Evolutionary conservation across 2,113 vertebrate species (phyloP), one percentile per base, ranked within the genome.

Genomic region (Salvator merianae): DNA sequence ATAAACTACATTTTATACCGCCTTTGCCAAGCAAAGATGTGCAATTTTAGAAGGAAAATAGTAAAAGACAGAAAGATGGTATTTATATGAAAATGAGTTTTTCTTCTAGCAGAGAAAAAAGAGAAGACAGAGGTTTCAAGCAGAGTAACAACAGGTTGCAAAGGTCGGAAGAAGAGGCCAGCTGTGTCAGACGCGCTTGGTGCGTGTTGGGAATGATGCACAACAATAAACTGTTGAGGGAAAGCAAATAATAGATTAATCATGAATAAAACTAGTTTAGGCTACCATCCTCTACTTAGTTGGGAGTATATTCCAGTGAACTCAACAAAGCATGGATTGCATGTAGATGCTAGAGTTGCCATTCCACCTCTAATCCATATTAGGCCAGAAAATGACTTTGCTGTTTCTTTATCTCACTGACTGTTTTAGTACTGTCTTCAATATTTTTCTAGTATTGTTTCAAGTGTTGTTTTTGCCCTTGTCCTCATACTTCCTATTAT

Each of bases 181-280:
- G 82, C 53, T 94, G 93, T 93, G 26, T 97, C 96, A 99, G 93
- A 95, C 90, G 91, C 91, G 96, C 95, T 96, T 97, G 95, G 96
- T 91, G 68, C 96, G 97, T 89, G 97, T 93, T 93, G 96, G 97
- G 93, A 99, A 97, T 91, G 98, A 97, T 59, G 97, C 97, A 93
- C 98, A 99, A 97, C 98, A 99, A 93, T 98, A 98, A 93, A 98
- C 98, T 99, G 96, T 71, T 2, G 73, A 83, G 91, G 77, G 84
- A 95, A 91, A 93, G 32, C 36, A 94, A 93, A 95, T 1, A 82
- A 88, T 63, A 93, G 50, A 90, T 84, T 74, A 32, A 88, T 87
- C 83, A 71, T 76, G 93, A 79, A 24, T 81, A 85, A 75, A 89
- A 77, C 79, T 9, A 77, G 3, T 84, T 77, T 8, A 84, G 71